Conservation (phyloP, 2,888 invertebrate genomes). For the Xestia sexstrigata region DNA sequence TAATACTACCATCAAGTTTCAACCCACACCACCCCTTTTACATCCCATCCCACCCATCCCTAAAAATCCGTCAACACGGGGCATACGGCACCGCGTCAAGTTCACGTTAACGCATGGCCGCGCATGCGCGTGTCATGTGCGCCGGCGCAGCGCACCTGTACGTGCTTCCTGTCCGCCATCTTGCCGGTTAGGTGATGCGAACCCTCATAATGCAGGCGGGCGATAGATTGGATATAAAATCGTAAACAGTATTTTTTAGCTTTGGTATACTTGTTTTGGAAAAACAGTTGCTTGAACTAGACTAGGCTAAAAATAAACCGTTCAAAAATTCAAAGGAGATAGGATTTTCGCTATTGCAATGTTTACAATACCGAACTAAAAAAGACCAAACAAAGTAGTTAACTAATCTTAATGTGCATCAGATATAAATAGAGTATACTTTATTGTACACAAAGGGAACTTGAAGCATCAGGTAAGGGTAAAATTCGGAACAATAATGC, state of each 20-base stretch:
- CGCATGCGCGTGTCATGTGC: slow-evolving; percentile 77
- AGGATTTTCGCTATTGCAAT: too few relatives aligned
- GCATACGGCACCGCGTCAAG: slow-evolving; percentile 66
- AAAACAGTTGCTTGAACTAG: background rate
- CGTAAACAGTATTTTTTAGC: background rate
- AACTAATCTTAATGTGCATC: too few relatives aligned
- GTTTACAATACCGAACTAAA: too few relatives aligned
- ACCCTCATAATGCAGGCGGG: slow-evolving; percentile 39
- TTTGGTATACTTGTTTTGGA: background rate
- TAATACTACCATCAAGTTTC: too few relatives aligned
- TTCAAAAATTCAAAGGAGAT: background rate
- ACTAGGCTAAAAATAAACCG: too few relatives aligned
- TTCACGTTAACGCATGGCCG: slow-evolving; percentile 79
- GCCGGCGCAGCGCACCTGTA: slow-evolving; percentile 81
- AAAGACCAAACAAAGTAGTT: too few relatives aligned
- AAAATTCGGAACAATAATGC: too few relatives aligned
- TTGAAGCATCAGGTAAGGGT: too few relatives aligned
- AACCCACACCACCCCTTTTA: slow-evolving; percentile 3
- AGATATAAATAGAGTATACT: too few relatives aligned
- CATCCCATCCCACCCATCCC: slow-evolving; percentile 20
- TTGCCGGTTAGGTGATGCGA: slow-evolving; percentile 65
- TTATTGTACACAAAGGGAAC: too few relatives aligned
- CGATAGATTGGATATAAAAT: background rate
- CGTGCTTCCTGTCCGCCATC: slow-evolving; percentile 85
- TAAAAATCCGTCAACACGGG: background rate